Evolutionary conservation across 2,888 invertebrate species (phyloP), one percentile per base, ranked within the genome.

Genomic region (Mamestra brassicae): DNA sequence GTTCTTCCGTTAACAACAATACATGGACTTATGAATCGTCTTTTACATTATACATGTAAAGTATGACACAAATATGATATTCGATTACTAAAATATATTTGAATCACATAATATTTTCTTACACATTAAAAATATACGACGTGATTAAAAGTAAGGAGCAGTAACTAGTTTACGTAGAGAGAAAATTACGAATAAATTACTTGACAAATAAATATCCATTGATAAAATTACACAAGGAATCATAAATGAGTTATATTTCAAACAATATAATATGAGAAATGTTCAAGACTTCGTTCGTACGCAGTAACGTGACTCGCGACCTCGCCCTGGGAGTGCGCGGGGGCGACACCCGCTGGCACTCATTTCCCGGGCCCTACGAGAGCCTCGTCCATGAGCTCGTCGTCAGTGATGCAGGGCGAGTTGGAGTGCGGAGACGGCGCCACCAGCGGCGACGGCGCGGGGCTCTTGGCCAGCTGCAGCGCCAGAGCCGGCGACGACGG

Each of bases 341-440:
- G 60, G 11, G 50, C 6, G 45, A 38, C 3, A 36, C 1, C 67
- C 45, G 71, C 74, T 80, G 62, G 80, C 71, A 87, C 89, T 97
- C 97, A 98, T 97, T 98, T 98, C 60, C 98, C 98, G 89, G 98
- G 97, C 11, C 98, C 98, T 69, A 98, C 98, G 66, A 98, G 95
- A 8, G 98, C 98, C 92, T 98, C 98, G 93, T 99, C 98, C 98
- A 98, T 98, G 36, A 98, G 97, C 90, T 99, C 99, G 92, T 99
- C 99, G 90, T 99, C 99, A 63, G 98, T 98, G 87, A 98, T 98
- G 88, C 98, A 98, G 34, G 98, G 98, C 8, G 98, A 98, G 85
- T 98, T 97, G 45, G 98, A 97, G 89, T 97, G 97, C n/a, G 97
- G 97, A 8, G 98, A 98, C 7, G 97, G 97, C 66, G 97, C 97